phyloP scores from a whole-genome alignment of 2,797 vertebrate genomes.

The Oceanodroma leucorhoa region DNA sequence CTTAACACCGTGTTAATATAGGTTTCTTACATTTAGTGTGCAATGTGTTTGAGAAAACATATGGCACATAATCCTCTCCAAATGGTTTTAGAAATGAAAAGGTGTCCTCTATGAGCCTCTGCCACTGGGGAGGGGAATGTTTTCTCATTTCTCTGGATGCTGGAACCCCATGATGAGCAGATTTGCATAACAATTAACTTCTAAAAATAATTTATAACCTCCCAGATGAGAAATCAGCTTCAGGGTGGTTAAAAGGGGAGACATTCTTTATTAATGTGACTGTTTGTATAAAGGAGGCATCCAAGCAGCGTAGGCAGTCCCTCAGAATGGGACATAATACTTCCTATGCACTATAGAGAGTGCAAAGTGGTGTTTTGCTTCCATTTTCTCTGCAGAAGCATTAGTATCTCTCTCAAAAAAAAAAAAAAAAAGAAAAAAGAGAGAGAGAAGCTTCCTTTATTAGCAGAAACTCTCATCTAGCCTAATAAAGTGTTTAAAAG shows the following conservation, averaged over 20 bases:
- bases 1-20: background rate
- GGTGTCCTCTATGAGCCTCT: conserved; percentile 13
- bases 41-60: conserved; percentile 26
- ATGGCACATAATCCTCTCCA: conserved; percentile 19
- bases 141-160: conserved; percentile 38
- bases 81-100: conserved; percentile 47
- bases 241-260: conserved; percentile 17
- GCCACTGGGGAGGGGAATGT: background rate
- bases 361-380: background rate
- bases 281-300: conserved; percentile 11
- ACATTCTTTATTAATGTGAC: conserved; percentile 24
- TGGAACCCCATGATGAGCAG: conserved; percentile 35
- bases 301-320: background rate
- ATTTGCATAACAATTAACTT: conserved; percentile 60
- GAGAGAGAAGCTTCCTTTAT: background rate
- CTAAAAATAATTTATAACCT: conserved; percentile 60
- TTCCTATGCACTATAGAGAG: background rate
- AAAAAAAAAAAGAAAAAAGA: background rate
- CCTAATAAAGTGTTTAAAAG: background rate
- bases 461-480: background rate
- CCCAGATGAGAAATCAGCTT: conserved; percentile 51
- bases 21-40: background rate
- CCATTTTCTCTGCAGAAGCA: background rate
- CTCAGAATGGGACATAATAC: background rate
- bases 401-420: background rate